phyloP scores from a whole-genome alignment of 64 coral and sea anemone species.

The Cladopsammia gracilis region DNA sequence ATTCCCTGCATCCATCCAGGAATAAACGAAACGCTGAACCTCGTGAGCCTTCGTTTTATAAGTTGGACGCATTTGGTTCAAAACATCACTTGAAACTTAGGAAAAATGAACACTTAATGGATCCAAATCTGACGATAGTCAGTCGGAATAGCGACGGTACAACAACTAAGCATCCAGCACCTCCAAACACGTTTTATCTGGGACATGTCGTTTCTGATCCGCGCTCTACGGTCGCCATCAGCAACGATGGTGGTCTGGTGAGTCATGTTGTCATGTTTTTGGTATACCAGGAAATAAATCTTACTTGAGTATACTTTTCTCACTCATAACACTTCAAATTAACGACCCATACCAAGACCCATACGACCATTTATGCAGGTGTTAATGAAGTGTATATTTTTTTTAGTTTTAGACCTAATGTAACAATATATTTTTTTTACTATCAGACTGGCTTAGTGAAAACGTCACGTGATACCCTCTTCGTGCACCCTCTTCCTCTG shows the following conservation, averaged over 20 bases:
- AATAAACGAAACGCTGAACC: neutral
- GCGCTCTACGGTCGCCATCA: conserved; percentile 42
- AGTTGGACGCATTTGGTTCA: conserved; percentile 41
- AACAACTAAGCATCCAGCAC: neutral
- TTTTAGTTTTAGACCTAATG: too few relatives aligned
- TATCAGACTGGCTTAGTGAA: conserved; percentile 57
- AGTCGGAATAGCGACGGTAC: conserved; percentile 33
- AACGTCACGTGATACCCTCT: conserved; percentile 43
- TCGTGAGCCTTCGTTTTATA: neutral
- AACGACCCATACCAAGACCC: too few relatives aligned
- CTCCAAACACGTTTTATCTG: conserved; percentile 36
- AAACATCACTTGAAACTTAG: conserved; percentile 49
- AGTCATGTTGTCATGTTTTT: neutral
- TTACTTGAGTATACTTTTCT: too few relatives aligned
- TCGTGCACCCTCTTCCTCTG: conserved; percentile 40
- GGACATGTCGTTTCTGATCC: conserved; percentile 61
- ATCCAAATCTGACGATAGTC: neutral
- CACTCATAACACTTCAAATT: too few relatives aligned
- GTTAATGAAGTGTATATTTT: too few relatives aligned
- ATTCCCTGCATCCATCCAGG: conserved; percentile 29
- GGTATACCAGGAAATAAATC: too few relatives aligned
- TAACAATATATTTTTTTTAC: neutral
- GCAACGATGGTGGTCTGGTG: conserved; percentile 53
- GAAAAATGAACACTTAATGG: conserved; percentile 33
- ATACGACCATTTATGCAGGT: too few relatives aligned